Conservation (phyloP, 1,140 invertebrate genomes). For the Diorhabda carinulata region DNA sequence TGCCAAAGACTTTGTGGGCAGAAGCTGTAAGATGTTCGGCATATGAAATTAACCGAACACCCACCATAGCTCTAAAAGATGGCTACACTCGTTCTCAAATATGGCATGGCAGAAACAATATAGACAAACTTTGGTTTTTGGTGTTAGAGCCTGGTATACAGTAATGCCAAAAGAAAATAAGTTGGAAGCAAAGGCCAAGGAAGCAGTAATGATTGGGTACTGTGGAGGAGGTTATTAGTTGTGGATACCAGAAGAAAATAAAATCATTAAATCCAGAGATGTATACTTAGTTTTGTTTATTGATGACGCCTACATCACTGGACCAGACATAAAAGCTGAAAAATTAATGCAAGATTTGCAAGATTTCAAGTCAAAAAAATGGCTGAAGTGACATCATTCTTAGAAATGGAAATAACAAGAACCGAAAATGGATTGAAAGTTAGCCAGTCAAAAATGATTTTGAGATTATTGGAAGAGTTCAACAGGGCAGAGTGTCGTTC, state of each 20-base stretch:
- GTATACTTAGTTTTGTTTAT: conserved; percentile 15
- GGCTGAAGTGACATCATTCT: background rate
- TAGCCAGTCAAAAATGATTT: background rate
- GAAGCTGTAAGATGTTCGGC: too few species aligned
- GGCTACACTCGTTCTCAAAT: too few species aligned
- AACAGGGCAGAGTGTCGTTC: background rate
- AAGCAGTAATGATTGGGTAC: background rate
- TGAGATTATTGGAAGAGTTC: conserved; percentile 8
- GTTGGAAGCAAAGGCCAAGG: too few species aligned
- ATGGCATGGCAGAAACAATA: background rate
- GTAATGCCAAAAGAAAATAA: background rate
- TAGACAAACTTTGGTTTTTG: conserved; percentile 8
- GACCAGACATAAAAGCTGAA: conserved; percentile 10
- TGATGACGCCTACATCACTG: conserved; percentile 3
- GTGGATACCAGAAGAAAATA: too few species aligned
- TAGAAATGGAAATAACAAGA: conserved; percentile 8
- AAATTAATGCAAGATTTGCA: background rate
- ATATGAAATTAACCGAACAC: too few species aligned
- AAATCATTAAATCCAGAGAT: background rate
- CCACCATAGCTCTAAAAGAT: too few species aligned
- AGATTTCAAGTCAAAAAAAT: background rate
- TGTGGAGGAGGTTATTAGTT: background rate
- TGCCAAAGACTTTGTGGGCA: too few species aligned
- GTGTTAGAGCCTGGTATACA: conserved; percentile 14
- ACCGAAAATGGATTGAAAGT: conserved; percentile 7